Base-by-base conservation (phyloP, 2,797 vertebrate species). In the Zalophus californianus region DNA sequence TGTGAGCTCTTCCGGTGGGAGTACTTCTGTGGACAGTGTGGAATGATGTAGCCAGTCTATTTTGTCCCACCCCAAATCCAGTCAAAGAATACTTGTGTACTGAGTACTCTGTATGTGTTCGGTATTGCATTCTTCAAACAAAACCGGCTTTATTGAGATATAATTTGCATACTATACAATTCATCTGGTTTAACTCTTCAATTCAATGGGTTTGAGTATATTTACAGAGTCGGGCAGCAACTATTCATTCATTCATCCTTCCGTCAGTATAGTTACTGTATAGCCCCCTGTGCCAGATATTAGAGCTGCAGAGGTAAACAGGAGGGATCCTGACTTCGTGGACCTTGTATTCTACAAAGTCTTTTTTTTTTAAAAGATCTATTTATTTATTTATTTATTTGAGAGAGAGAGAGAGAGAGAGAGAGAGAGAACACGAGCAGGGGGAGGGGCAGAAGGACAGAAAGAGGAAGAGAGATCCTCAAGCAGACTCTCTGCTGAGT, bases 291-390 rank as follows among this genome's bases (percentile, higher is more conserved):
- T n/a, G 15, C 18, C 50, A 68, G 35, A 64, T 7, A 54, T 52
- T 78, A 93, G 54, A 82, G n/a, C 11, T 60, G 54, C 4, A 93
- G 54, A 70, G 5, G 12, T 52, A 32, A 75, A 44, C 15, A 58
- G 48, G n/a, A 89, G 80, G 91, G 48, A 83, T 86, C 48, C 38
- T 89, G 66, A 75, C 13, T 79, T 92, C 11, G 52, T 50, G 66
- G 78, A 38, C 72, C 50, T 93, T 85, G 52, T 35, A 91, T 91
- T 93, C 21, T 56, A 91, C 66, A 21, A 68, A 68, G n/a, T 68
- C 66, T 35, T 68, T 20, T n/a, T 20, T 68, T 21, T n/a, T 35
- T 21, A 35, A 68, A 68, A 68, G n/a, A 68, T 68, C 11, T 68
- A 20, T 35, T 21, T 18, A n/a, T 68, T 18, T 35, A 68, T 68